Evolutionary conservation across 2,797 vertebrate genomes (phyloP).

Genomic region (Emydoidea blandingii): DNA sequence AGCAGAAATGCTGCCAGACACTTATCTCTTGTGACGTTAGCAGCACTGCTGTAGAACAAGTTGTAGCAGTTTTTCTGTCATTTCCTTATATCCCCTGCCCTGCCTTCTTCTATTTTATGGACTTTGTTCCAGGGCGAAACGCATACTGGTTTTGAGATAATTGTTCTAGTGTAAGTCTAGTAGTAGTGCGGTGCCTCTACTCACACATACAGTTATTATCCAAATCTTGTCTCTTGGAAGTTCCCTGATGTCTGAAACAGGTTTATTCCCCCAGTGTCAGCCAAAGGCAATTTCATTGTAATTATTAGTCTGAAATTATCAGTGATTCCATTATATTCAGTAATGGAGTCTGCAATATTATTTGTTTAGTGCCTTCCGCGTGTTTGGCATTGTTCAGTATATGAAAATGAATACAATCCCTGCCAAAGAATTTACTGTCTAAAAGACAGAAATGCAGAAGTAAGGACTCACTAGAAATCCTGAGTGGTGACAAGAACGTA

Average conservation of each 20-base stretch:
- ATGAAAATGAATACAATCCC: not conserved
- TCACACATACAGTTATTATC: not conserved
- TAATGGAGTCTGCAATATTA: not conserved
- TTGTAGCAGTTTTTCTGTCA: not conserved
- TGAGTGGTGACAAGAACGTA: not conserved
- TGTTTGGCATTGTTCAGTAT: not conserved
- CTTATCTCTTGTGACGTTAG: not conserved
- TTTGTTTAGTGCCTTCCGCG: not conserved
- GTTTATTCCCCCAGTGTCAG: not conserved
- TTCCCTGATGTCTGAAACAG: not conserved
- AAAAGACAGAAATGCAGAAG: not conserved
- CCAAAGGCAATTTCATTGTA: not conserved
- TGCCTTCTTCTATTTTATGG: not conserved
- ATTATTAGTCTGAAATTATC: not conserved
- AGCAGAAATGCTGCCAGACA: not conserved
- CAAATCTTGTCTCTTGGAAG: not conserved
- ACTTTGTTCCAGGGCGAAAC: conserved; percentile 2
- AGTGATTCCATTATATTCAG: not conserved
- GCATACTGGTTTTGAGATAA: not conserved
- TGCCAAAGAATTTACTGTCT: not conserved
- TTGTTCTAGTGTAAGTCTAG: not conserved
- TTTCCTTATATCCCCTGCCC: not conserved
- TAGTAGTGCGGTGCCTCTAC: not conserved
- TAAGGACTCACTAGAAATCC: not conserved
- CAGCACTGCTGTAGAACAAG: not conserved